Evolutionary conservation across 1,140 invertebrate genomes (phyloP).

Genomic region (Pygmarrhopalites habei): DNA sequence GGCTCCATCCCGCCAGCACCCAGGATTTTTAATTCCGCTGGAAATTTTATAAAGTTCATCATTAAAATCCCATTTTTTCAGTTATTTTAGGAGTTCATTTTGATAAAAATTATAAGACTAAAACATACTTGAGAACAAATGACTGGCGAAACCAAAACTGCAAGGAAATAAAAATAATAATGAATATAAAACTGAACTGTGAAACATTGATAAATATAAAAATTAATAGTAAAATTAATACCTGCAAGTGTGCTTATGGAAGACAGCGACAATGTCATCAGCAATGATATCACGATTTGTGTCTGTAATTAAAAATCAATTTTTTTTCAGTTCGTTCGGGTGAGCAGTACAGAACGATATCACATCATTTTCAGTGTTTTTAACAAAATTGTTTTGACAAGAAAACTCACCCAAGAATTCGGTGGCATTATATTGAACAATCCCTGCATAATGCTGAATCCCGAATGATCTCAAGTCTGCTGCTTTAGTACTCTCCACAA

Average conservation of each 20-base stretch:
- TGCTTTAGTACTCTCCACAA: conserved; percentile 53
- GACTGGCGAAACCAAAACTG: conserved; percentile 90
- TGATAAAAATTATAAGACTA: no score
- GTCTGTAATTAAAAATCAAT: conserved; percentile 47
- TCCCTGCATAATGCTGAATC: conserved; percentile 85
- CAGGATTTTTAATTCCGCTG: conserved; percentile 79
- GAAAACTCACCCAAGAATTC: conserved; percentile 64
- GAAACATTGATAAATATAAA: no score
- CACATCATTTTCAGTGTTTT: background rate
- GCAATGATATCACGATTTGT: conserved; percentile 86
- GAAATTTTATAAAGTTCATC: no score
- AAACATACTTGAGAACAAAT: no score
- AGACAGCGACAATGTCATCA: conserved; percentile 83
- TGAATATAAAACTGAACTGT: no score
- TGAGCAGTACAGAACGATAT: background rate
- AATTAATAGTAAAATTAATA: no score
- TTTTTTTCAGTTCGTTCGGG: no score
- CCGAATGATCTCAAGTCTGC: conserved; percentile 62
- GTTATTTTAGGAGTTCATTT: no score
- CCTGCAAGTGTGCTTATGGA: conserved; percentile 86
- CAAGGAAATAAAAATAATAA: no score
- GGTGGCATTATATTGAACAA: conserved; percentile 79
- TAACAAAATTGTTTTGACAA: no score
- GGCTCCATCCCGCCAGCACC: conserved; percentile 69
- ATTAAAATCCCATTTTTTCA: no score